A percentile compares a stretch with the other conserved stretches of the same genome.
phyloP scores from a whole-genome alignment of 2,113 vertebrate species.

The Lepus europaeus region DNA sequence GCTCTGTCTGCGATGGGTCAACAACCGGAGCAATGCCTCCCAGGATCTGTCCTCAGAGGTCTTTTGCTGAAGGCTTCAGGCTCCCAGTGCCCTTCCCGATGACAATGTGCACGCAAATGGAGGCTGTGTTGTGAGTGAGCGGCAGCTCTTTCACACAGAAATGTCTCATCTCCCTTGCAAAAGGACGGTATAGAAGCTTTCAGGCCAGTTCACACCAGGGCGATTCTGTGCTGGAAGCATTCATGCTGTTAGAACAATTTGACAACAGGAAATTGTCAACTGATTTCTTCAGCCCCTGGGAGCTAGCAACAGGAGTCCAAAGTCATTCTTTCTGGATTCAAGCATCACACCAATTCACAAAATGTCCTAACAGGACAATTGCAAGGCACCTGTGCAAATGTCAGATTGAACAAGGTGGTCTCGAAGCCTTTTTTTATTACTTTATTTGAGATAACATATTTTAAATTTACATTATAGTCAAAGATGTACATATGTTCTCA shows the following conservation, averaged over 20 bases:
- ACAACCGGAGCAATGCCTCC: background rate
- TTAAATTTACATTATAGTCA: too few species aligned
- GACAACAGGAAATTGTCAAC: background rate
- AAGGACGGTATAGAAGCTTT: background rate
- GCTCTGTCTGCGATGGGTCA: background rate
- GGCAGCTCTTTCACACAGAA: background rate
- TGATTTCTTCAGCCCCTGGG: background rate
- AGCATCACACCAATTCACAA: background rate
- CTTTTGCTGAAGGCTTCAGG: background rate
- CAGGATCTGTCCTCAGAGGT: background rate
- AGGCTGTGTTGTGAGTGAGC: background rate
- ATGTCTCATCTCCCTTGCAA: background rate
- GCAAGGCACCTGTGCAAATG: accelerated
- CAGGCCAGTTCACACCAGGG: background rate
- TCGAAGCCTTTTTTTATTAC: background rate
- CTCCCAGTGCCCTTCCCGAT: background rate
- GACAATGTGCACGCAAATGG: background rate
- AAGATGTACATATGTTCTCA: too few species aligned
- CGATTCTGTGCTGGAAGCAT: background rate
- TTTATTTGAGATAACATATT: too few species aligned
- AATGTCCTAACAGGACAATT: background rate
- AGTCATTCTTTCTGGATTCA: background rate
- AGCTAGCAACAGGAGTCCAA: background rate
- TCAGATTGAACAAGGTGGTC: background rate
- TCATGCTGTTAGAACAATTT: background rate